These are phyloP conservation scores for Prosapia bicincta DNA, from an alignment of 2,888 invertebrate genomes.

Conservation along the genomic window DNA sequence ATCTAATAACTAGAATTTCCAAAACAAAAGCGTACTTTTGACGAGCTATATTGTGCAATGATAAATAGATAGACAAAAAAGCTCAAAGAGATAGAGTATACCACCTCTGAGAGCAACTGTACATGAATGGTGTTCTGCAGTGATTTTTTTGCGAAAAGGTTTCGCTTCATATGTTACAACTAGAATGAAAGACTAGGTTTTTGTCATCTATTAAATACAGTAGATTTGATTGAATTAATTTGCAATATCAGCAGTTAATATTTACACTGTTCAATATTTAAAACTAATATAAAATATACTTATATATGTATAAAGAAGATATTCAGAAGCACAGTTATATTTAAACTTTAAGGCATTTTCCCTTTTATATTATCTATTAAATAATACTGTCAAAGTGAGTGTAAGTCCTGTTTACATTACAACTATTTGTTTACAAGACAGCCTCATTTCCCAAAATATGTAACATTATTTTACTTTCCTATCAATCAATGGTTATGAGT, in stretches of 20 bases:
- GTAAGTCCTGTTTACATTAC: not conserved
- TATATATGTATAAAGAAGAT: not conserved
- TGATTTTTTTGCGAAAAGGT: conserved; percentile 5
- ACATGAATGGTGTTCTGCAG: conserved; percentile 27
- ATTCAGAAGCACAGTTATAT: not conserved
- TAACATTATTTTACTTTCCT: too few species aligned
- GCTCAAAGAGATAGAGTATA: conserved; percentile 4
- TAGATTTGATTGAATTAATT: not conserved
- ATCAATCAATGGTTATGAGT: too few species aligned
- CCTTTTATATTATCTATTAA: not conserved
- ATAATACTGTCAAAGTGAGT: not conserved
- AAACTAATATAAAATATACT: not conserved
- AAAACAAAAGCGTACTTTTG: not conserved
- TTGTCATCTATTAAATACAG: not conserved
- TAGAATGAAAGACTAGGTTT: not conserved
- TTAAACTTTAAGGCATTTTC: not conserved
- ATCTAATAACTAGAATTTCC: not conserved
- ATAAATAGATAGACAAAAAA: not conserved
- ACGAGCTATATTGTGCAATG: not conserved
- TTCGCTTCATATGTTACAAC: not conserved
- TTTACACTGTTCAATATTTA: not conserved
- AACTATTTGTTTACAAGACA: not conserved
- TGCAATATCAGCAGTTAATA: not conserved
- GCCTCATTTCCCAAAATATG: not conserved
- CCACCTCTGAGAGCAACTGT: conserved; percentile 7